These are phyloP conservation scores for Ceratosolen solmsi DNA, from an alignment of 1,140 invertebrate genomes.

Conservation along the genomic window DNA sequence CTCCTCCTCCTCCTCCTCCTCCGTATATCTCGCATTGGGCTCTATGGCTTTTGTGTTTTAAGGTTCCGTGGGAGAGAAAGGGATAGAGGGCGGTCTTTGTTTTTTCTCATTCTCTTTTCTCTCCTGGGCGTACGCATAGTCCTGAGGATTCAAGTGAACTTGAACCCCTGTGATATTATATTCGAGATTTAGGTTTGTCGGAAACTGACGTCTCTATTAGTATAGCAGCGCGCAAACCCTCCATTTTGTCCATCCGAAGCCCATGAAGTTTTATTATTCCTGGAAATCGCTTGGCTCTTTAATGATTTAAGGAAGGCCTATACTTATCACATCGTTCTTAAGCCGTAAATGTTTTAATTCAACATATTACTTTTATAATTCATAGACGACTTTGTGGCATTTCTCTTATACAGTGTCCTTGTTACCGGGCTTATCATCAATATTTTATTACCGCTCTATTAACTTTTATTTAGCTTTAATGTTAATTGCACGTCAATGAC, in stretches of 20 bases:
- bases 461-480: too few species aligned
- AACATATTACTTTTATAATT: too few species aligned
- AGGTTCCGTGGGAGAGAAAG: neutral
- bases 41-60: slow-evolving; percentile 20
- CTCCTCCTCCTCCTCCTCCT: neutral
- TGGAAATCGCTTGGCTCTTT: neutral
- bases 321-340: too few species aligned
- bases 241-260: neutral
- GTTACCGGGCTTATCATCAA: too few species aligned
- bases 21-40: neutral
- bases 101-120: neutral
- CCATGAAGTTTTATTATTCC: neutral
- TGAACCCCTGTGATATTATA: neutral
- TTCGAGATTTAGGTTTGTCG: neutral
- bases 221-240: neutral
- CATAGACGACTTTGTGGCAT: too few species aligned
- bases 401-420: too few species aligned
- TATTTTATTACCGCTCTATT: too few species aligned
- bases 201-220: neutral
- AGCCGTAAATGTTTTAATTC: too few species aligned
- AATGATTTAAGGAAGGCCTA: neutral
- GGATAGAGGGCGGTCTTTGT: slow-evolving; percentile 8
- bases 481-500: too few species aligned
- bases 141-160: slow-evolving; percentile 1
- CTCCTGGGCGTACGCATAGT: neutral